phyloP scores from a whole-genome alignment of 2,888 invertebrate genomes.

The Parochlus steinenii region DNA sequence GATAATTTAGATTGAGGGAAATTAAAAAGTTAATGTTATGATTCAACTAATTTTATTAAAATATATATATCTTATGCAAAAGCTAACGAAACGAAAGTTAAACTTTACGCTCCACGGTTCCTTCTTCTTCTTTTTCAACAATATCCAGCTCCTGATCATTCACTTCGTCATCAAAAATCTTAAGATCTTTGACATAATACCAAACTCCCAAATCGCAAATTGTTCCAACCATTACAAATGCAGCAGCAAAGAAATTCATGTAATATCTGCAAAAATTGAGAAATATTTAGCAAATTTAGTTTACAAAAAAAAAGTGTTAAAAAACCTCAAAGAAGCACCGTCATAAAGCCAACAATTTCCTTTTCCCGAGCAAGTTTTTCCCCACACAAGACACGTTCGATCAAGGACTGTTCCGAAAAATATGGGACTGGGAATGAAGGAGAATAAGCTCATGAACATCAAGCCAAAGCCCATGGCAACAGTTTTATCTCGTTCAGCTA shows the following conservation, averaged over 20 bases:
- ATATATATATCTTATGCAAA: background rate
- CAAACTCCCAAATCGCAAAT: slow-evolving; percentile 48
- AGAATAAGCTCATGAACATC: slow-evolving; percentile 49
- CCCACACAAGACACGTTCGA: slow-evolving; percentile 51
- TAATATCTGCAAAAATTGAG: slow-evolving; percentile 31
- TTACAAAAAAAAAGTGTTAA: background rate
- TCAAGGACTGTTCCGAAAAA: slow-evolving; percentile 53
- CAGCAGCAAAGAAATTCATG: slow-evolving; percentile 47
- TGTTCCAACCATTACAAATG: slow-evolving; percentile 44
- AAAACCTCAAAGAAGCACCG: slow-evolving; percentile 36
- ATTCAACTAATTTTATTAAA: background rate
- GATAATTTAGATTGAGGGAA: too few species aligned
- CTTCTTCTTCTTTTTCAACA: slow-evolving; percentile 26
- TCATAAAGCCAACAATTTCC: slow-evolving; percentile 64
- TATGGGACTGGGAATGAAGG: slow-evolving; percentile 61
- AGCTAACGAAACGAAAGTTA: too few species aligned
- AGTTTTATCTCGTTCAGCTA: slow-evolving; percentile 47
- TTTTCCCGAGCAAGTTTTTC: slow-evolving; percentile 48
- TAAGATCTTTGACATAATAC: slow-evolving; percentile 49
- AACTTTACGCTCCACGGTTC: slow-evolving; percentile 3
- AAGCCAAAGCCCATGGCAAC: slow-evolving; percentile 54
- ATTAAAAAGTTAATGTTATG: background rate
- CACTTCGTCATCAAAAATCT: slow-evolving; percentile 48
- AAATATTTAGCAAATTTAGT: background rate
- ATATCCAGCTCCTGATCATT: slow-evolving; percentile 25